Base-by-base conservation (phyloP, 1,140 invertebrate genomes). In the Manduca sexta region DNA sequence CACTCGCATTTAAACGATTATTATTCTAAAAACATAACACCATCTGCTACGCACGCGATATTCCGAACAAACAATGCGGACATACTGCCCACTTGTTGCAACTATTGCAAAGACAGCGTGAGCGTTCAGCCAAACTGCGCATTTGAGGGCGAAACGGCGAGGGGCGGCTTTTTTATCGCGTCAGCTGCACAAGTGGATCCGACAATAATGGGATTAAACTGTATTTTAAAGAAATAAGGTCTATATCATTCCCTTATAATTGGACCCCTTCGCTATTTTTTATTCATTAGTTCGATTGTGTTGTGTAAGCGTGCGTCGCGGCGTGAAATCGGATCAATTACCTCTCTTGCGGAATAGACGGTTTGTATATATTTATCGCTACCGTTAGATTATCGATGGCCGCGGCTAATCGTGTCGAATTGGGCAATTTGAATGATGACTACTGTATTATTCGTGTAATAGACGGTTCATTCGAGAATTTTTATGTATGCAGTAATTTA, bases 101-200 rank as follows among this genome's bases (percentile, higher is more conserved):
- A 55, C 52, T 45, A 49, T 54, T 55, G 69, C 71, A 60, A 66
- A 60, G 55, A 37, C 45, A 50, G 57, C n/a, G n/a, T n/a, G n/a
- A n/a, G n/a, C n/a, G n/a, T n/a, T n/a, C n/a, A n/a, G n/a, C n/a
- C n/a, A n/a, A n/a, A n/a, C n/a, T n/a, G n/a, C n/a, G n/a, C n/a
- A n/a, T n/a, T n/a, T n/a, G n/a, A n/a, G n/a, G 26, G 29, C 12
- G 13, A 35, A 29, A 21, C 42, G 50, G 37, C n/a, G n/a, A n/a
- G 54, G 54, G 48, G 51, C 49, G 60, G 56, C 48, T 64, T 69
- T 74, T 74, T 69, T 74, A 63, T 68, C 46, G 26, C 49, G 74
- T 74, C 74, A 78, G 74, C 74, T 78, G 74, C 65, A 60, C 74
- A 75, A 78, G 74, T 78, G 71, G 49, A 55, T 56, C 18, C 46